Conservation (phyloP, 2,797 vertebrate species). For the Sebastes vulpes region DNA sequence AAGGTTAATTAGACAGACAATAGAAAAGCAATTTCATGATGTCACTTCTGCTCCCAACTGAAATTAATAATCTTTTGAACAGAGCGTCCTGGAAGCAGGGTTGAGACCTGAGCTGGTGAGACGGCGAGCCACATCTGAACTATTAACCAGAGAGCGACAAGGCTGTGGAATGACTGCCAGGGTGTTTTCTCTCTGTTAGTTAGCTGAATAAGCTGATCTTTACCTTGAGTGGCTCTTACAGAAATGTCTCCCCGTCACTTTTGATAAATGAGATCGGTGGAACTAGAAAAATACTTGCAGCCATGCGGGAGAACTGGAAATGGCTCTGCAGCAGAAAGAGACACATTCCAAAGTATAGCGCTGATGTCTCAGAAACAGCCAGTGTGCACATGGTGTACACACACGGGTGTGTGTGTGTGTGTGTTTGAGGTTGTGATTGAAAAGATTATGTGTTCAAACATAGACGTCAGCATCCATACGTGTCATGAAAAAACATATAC, state of each 20-base stretch:
- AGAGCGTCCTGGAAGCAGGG: conserved; percentile 17
- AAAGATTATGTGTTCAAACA: neutral
- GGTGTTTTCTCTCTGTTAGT: conserved; percentile 29
- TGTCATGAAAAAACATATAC: neutral
- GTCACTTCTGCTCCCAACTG: conserved; percentile 55
- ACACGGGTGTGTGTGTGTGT: neutral
- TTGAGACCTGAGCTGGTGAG: conserved; percentile 5
- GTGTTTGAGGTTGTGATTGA: neutral
- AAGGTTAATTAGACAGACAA: conserved; percentile 71
- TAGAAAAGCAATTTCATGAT: conserved; percentile 57
- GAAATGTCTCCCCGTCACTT: conserved; percentile 59
- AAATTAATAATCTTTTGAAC: conserved; percentile 56
- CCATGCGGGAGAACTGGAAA: conserved; percentile 26
- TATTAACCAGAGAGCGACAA: conserved; percentile 24
- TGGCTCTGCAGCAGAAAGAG: conserved; percentile 46
- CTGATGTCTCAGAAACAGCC: neutral
- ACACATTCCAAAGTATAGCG: neutral
- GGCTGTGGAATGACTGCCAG: neutral
- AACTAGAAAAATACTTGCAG: conserved; percentile 23
- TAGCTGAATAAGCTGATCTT: conserved; percentile 68
- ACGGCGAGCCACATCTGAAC: neutral
- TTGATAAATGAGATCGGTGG: conserved; percentile 65
- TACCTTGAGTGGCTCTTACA: conserved; percentile 32
- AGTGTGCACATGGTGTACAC: neutral
- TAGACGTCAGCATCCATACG: neutral